phyloP scores from a whole-genome alignment of 35 echinoderm and acorn worm species.

The Ophioderma brevispina region DNA sequence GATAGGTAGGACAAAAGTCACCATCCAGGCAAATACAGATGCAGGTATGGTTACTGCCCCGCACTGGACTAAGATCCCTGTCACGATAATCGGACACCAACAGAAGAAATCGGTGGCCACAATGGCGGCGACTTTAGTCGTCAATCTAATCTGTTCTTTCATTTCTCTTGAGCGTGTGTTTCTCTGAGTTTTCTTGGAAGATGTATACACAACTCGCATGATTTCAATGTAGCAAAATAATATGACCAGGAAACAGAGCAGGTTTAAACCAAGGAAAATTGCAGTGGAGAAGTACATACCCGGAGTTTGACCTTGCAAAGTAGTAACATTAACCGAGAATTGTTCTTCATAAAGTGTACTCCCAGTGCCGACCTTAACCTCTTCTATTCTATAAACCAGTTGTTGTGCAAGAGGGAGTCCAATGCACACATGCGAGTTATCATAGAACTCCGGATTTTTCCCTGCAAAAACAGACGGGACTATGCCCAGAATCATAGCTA shows the following conservation, averaged over 20 bases:
- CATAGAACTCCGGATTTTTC: background rate
- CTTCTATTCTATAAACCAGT: background rate
- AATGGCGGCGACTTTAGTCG: background rate
- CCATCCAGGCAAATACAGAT: background rate
- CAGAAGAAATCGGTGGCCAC: background rate
- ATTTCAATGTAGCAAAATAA: background rate
- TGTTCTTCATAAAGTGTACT: background rate
- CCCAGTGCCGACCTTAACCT: background rate
- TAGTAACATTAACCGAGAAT: background rate
- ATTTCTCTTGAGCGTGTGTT: background rate
- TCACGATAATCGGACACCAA: background rate
- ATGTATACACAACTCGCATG: background rate
- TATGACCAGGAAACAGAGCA: background rate
- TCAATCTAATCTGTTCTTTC: background rate
- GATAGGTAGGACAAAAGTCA: background rate
- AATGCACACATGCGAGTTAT: conserved; percentile 1
- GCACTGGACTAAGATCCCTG: background rate
- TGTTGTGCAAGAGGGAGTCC: background rate
- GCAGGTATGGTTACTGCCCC: background rate
- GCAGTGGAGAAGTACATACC: background rate
- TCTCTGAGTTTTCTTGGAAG: background rate
- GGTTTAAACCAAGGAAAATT: background rate
- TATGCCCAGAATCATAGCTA: background rate
- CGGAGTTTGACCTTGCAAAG: background rate
- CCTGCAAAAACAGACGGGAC: background rate